A percentile compares a stretch with the other conserved stretches of the same genome.
Evolutionary conservation across 2,797 vertebrate genomes (phyloP).

Genomic region (Nannoperca australis): DNA sequence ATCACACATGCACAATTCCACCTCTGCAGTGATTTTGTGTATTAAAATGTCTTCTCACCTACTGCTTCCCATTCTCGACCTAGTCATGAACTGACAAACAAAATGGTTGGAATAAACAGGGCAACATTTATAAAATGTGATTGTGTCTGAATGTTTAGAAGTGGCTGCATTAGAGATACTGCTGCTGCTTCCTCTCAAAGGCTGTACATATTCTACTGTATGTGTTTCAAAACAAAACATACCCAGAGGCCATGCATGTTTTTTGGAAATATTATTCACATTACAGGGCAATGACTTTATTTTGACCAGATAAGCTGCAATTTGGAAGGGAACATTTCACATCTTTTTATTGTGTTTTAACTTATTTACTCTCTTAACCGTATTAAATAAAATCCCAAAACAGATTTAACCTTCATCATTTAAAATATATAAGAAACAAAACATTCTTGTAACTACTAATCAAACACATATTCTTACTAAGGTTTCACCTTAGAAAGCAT

Average conservation of each 20-base stretch:
- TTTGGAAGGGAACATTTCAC: neutral
- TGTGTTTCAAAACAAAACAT: constrained; percentile 34
- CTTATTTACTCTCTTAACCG: constrained; percentile 1
- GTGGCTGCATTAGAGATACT: constrained; percentile 21
- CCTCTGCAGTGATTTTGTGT: constrained; percentile 20
- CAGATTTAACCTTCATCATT: neutral
- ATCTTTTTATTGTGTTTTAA: neutral
- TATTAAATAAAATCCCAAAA: constrained; percentile 8
- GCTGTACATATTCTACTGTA: neutral
- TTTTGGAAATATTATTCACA: constrained; percentile 20
- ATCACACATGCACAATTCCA: constrained; percentile 30
- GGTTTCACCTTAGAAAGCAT: no score
- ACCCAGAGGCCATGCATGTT: constrained; percentile 29
- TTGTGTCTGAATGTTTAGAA: constrained; percentile 54
- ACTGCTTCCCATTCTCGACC: neutral
- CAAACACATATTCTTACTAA: neutral
- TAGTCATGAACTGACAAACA: constrained; percentile 16
- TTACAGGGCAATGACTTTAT: constrained; percentile 23
- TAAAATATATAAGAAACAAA: neutral
- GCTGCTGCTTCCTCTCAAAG: constrained; percentile 36
- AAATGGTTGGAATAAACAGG: constrained; percentile 33
- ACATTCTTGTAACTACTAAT: constrained; percentile 32
- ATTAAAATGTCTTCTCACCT: constrained; percentile 25
- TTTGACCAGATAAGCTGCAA: constrained; percentile 23
- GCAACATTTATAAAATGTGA: constrained; percentile 62